phyloP scores from a whole-genome alignment of 2,888 invertebrate species.

The Platypus cylindrus region DNA sequence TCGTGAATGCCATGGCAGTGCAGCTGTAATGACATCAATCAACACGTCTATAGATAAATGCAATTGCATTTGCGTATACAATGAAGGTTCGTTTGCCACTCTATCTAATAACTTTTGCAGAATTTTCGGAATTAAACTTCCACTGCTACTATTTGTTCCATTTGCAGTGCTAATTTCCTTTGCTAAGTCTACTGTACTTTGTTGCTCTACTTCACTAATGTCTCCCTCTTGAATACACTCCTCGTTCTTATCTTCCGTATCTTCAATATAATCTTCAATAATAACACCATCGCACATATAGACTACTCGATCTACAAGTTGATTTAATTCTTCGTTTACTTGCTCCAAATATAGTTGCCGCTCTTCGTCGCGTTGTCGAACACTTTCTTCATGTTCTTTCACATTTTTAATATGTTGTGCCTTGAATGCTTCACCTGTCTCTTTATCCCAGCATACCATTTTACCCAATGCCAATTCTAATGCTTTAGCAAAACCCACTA shows the following conservation, averaged over 20 bases:
- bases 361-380: slow-evolving; percentile 17
- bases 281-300: slow-evolving; percentile 24
- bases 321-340: slow-evolving; percentile 19
- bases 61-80: slow-evolving; percentile 18
- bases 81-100: slow-evolving; percentile 9
- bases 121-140: background rate
- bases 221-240: background rate
- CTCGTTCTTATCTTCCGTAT: background rate
- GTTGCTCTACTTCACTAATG: background rate
- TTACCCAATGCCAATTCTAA: slow-evolving; percentile 44
- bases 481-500: slow-evolving; percentile 45
- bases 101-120: slow-evolving; percentile 5
- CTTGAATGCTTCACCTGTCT: slow-evolving; percentile 40
- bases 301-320: slow-evolving; percentile 23
- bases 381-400: slow-evolving; percentile 17
- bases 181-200: background rate
- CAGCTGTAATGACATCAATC: slow-evolving; percentile 22
- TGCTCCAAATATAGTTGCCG: slow-evolving; percentile 16
- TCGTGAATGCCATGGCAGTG: slow-evolving; percentile 25
- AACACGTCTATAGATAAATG: slow-evolving; percentile 26
- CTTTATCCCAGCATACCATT: slow-evolving; percentile 37
- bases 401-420: slow-evolving; percentile 14
- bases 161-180: background rate
- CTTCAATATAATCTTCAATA: slow-evolving; percentile 23
- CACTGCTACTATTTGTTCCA: no score